phyloP scores from a whole-genome alignment of 2,888 invertebrate species.

The Pandemis corylana region DNA sequence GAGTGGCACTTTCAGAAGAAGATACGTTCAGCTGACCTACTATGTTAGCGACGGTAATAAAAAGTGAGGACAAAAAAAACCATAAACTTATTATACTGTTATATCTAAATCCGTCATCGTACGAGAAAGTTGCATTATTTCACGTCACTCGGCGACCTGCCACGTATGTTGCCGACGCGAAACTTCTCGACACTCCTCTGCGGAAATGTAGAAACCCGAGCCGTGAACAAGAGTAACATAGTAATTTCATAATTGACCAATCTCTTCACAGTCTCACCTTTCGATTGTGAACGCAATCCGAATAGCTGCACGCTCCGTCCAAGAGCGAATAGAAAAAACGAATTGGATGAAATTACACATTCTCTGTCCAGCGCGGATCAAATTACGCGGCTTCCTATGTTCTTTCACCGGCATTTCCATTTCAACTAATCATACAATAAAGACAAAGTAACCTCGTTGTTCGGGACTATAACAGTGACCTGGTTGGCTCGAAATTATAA shows the following conservation, averaged over 20 bases:
- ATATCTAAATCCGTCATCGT: slow-evolving; percentile 25
- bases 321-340: slow-evolving; percentile 53
- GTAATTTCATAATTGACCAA: slow-evolving; percentile 55
- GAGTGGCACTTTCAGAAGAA: too few species aligned
- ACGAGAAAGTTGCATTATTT: slow-evolving; percentile 37
- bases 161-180: slow-evolving; percentile 33
- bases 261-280: slow-evolving; percentile 51
- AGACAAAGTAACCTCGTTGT: slow-evolving; percentile 49
- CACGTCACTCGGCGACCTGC: slow-evolving; percentile 30
- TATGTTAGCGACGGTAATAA: background rate
- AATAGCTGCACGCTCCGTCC: slow-evolving; percentile 49
- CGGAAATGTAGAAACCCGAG: slow-evolving; percentile 50
- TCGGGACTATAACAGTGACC: slow-evolving; percentile 26
- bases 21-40: too few species aligned
- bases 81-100: slow-evolving; percentile 24
- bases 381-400: slow-evolving; percentile 64
- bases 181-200: slow-evolving; percentile 38
- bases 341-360: slow-evolving; percentile 77
- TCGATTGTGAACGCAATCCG: slow-evolving; percentile 45
- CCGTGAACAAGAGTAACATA: slow-evolving; percentile 48
- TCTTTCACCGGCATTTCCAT: slow-evolving; percentile 63
- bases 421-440: slow-evolving; percentile 52
- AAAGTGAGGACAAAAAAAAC: background rate
- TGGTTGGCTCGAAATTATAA: slow-evolving; percentile 5
- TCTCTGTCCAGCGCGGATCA: slow-evolving; percentile 56